These are phyloP conservation scores for Ramphastos sulfuratus DNA, from an alignment of 2,113 vertebrate genomes.

Conservation along the genomic window DNA sequence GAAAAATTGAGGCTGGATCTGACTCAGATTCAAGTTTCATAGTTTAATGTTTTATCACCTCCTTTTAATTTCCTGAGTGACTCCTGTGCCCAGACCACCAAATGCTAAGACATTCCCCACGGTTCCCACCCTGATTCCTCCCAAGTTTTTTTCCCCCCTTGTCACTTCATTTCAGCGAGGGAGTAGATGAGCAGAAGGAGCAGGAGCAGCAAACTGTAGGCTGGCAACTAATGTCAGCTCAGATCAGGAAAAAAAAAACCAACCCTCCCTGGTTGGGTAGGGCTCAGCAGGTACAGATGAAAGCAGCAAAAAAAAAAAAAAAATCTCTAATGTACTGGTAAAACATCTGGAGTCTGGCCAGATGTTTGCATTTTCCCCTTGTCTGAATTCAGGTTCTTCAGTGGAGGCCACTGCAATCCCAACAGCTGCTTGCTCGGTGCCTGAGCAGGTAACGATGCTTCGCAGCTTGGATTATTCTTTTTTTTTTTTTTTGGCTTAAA, in stretches of 20 bases:
- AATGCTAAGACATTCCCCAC: neutral
- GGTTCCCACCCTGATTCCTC: neutral
- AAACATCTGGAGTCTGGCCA: neutral
- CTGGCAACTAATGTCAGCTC: neutral
- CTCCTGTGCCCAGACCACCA: neutral
- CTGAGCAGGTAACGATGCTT: neutral
- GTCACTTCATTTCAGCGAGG: neutral
- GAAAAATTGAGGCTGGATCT: slow-evolving; percentile 9
- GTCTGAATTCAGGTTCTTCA: neutral
- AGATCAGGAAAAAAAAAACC: neutral
- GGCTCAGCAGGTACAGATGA: neutral
- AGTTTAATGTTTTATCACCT: slow-evolving; percentile 48
- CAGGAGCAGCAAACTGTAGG: neutral
- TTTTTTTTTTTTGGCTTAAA: slow-evolving; percentile 53
- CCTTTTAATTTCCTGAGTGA: slow-evolving; percentile 40
- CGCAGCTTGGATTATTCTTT: neutral
- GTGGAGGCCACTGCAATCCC: neutral
- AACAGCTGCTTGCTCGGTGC: neutral
- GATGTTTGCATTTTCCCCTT: neutral
- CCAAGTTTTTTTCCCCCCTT: neutral
- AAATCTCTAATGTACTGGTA: neutral
- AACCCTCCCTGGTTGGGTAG: neutral
- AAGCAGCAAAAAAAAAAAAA: neutral
- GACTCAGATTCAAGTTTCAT: slow-evolving; percentile 12
- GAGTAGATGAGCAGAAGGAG: neutral